Conservation (phyloP, 2,888 invertebrate species). For the Tipula helvola region DNA sequence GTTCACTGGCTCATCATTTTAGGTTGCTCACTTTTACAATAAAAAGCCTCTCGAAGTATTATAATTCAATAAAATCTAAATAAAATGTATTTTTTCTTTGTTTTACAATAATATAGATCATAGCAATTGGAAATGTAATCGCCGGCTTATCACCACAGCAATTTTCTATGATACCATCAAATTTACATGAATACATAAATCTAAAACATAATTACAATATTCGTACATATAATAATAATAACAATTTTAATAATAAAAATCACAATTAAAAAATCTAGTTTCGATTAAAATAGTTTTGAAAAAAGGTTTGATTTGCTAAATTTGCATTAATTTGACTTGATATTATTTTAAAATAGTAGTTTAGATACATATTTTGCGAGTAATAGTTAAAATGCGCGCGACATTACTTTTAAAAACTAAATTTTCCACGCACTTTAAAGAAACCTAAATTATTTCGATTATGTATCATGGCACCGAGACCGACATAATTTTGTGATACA, state of each 20-base stretch:
- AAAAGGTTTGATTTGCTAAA: neutral
- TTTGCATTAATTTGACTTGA: neutral
- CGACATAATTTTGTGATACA: conserved; percentile 67
- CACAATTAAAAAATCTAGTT: neutral
- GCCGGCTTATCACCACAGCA: neutral
- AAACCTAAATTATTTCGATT: conserved; percentile 75
- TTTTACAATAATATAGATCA: neutral
- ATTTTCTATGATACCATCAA: neutral
- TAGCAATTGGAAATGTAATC: neutral
- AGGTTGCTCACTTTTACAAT: too few relatives aligned
- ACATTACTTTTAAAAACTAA: conserved; percentile 52
- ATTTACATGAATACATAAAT: neutral
- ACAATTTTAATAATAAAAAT: neutral
- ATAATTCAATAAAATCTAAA: neutral
- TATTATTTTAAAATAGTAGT: neutral
- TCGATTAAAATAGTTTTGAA: neutral
- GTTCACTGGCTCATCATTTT: too few relatives aligned
- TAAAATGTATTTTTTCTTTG: neutral
- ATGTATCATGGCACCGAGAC: conserved; percentile 64
- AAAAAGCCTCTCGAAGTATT: neutral
- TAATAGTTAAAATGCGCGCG: neutral
- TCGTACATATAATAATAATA: neutral
- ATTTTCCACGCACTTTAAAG: conserved; percentile 74
- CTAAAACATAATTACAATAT: neutral
- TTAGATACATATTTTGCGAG: neutral